Conservation (phyloP, 1,140 invertebrate genomes). For the Tribolium madens region DNA sequence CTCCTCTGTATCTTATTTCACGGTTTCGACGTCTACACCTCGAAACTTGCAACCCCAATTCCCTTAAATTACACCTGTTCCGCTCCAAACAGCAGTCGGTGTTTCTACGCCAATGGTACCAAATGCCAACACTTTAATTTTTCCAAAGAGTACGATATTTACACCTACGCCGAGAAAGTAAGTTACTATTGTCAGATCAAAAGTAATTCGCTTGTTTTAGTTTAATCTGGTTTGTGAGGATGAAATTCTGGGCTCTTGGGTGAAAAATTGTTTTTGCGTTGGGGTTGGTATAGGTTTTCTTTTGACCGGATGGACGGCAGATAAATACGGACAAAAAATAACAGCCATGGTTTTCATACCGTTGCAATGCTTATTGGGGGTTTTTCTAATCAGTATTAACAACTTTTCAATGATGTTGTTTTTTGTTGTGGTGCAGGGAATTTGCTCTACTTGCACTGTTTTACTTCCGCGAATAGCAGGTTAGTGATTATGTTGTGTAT, state of each 20-base stretch:
- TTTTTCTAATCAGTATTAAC: neutral
- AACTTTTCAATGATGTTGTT: neutral
- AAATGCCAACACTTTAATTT: neutral
- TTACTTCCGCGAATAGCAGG: neutral
- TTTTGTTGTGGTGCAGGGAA: neutral
- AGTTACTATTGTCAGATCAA: neutral
- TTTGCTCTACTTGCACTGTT: neutral
- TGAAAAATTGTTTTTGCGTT: neutral
- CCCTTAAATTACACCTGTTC: neutral
- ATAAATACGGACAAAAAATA: neutral
- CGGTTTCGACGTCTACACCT: neutral
- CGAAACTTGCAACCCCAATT: neutral
- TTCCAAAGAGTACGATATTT: neutral
- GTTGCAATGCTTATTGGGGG: neutral
- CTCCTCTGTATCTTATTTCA: neutral
- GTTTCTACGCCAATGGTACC: neutral
- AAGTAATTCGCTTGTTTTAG: neutral
- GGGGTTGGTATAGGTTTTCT: neutral
- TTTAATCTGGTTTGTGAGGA: neutral
- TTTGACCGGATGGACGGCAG: neutral
- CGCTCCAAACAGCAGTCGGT: neutral
- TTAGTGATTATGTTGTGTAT: neutral
- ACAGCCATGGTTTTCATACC: neutral
- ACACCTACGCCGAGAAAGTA: neutral
- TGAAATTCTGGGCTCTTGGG: neutral